phyloP scores from a whole-genome alignment of 2,888 invertebrate species.

The Tipula vernalis region DNA sequence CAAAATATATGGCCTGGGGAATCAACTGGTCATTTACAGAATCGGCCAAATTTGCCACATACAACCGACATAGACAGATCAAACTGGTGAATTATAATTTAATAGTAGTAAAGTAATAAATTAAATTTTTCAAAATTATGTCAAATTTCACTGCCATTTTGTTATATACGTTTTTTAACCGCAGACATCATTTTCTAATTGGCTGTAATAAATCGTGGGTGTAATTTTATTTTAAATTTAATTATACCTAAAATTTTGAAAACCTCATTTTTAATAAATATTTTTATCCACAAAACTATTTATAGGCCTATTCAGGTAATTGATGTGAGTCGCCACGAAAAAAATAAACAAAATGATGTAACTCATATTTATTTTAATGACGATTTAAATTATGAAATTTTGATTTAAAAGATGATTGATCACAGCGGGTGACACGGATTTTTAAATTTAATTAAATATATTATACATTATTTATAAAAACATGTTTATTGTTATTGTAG shows the following conservation, averaged over 20 bases:
- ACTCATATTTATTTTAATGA: background rate
- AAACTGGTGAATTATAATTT: slow-evolving; percentile 10
- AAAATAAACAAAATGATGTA: background rate
- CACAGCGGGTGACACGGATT: background rate
- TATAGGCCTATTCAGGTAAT: background rate
- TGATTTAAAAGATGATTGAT: background rate
- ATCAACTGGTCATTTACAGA: background rate
- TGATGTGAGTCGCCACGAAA: background rate
- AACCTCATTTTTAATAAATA: background rate
- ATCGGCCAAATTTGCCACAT: background rate
- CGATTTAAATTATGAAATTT: background rate
- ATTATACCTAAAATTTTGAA: background rate
- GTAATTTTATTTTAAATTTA: background rate
- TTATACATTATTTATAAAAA: too few species aligned
- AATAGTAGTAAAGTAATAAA: background rate
- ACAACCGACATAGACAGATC: slow-evolving; percentile 6
- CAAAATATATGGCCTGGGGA: slow-evolving; percentile 18
- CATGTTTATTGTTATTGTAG: too few species aligned
- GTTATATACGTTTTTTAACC: background rate
- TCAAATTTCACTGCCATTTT: background rate
- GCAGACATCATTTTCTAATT: background rate
- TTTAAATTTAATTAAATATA: background rate
- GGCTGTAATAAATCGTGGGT: background rate
- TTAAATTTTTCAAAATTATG: background rate
- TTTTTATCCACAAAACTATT: background rate